These are phyloP conservation scores for Aptenodytes forsteri DNA, from an alignment of 2,113 vertebrate species.

Conservation along the genomic window DNA sequence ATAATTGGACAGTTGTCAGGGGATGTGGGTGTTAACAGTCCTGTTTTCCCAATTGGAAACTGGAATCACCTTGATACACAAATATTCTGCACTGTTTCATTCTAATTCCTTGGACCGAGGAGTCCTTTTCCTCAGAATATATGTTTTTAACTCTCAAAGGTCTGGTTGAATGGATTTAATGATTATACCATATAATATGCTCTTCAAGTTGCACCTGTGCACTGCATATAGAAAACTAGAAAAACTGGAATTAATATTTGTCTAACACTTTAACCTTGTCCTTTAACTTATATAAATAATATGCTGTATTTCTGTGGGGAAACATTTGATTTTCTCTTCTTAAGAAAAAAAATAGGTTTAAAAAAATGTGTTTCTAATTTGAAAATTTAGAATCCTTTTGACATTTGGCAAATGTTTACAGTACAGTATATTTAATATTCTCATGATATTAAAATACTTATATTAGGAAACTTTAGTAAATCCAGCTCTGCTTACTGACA, in stretches of 20 bases:
- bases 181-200: constrained; percentile 84
- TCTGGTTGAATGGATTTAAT: constrained; percentile 84
- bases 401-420: background rate
- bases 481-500: background rate
- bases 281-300: constrained; percentile 77
- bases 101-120: constrained; percentile 82
- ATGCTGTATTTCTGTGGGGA: constrained; percentile 44
- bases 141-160: constrained; percentile 88
- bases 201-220: constrained; percentile 83
- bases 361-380: constrained; percentile 16
- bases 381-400: constrained; percentile 33
- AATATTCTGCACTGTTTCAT: constrained; percentile 83
- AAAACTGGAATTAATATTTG: constrained; percentile 83
- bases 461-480: background rate
- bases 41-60: constrained; percentile 84
- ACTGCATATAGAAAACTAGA: constrained; percentile 80
- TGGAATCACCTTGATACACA: constrained; percentile 88
- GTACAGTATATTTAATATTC: background rate
- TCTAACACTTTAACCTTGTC: constrained; percentile 83
- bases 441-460: background rate
- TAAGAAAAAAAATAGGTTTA: background rate
- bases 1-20: constrained; percentile 99
- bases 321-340: constrained; percentile 44
- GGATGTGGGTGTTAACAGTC: constrained; percentile 89
- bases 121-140: constrained; percentile 83